Conservation (phyloP, 2,888 invertebrate species). For the Notodonta dromedarius region DNA sequence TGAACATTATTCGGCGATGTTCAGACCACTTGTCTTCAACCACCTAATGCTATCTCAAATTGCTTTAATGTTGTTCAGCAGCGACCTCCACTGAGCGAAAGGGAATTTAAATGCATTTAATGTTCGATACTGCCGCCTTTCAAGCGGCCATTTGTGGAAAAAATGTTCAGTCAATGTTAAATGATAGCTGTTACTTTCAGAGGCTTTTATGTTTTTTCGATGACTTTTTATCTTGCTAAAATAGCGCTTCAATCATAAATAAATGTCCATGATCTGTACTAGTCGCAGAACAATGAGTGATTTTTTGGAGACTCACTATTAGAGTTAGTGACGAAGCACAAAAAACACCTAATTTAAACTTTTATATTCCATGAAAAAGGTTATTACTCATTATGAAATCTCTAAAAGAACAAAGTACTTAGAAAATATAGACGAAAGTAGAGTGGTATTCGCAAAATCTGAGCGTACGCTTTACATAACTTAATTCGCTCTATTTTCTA, state of each 20-base stretch:
- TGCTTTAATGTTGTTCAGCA: conserved; percentile 48
- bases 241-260: conserved; percentile 6
- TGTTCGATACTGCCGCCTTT: conserved; percentile 23
- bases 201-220: conserved; percentile 1
- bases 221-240: conserved; percentile 5
- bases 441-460: too few relatives aligned
- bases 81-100: conserved; percentile 37
- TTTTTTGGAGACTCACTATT: neutral
- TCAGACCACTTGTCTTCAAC: conserved; percentile 59
- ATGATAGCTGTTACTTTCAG: conserved; percentile 17
- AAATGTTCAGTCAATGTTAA: conserved; percentile 24
- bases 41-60: conserved; percentile 59
- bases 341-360: neutral
- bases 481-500: too few relatives aligned
- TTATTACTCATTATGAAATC: too few relatives aligned
- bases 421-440: too few relatives aligned
- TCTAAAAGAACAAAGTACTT: too few relatives aligned
- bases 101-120: conserved; percentile 41
- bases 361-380: too few relatives aligned
- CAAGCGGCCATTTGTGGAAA: conserved; percentile 24
- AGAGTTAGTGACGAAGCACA: neutral
- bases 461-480: too few relatives aligned
- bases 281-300: neutral
- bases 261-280: neutral
- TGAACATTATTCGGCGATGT: conserved; percentile 57